Base-by-base conservation (phyloP, 2,888 invertebrate genomes). In the Leucophora obtusa region DNA sequence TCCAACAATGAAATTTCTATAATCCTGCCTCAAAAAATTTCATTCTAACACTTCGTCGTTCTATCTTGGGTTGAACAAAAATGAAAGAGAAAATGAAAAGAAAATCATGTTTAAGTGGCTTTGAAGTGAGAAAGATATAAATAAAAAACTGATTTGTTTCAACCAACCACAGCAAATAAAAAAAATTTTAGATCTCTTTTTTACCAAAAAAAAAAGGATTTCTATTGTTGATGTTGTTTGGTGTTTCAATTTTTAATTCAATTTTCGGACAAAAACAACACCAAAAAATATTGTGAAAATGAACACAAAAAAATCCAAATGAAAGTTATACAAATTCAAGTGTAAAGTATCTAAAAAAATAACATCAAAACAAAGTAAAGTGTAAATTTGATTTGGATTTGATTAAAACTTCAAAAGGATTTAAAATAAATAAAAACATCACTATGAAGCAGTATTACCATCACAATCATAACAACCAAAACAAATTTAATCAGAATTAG, bases 361-460 rank as follows among this genome's bases (percentile, higher is more conserved):
- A 75, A 59, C 71, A 74, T 69, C 51, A 65, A 69, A 73, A 81
- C 72, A 68, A 75, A 83, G 81, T 81, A 68, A 75, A 83, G 81
- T 81, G 82, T 73, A 82, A 80, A 82, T 83, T 82, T 83, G 82
- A 80, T 82, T 83, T 80, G 80, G 75, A 73, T 83, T 83, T 83
- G 82, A 83, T 83, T 78, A 80, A 73, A 82, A 73, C 73, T 72
- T 82, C 79, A 79, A 82, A 82, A 56, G 73, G 65, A 62, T 76
- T 69, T 69, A 33, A 70, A 77, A 81, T 70, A 66, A 65, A 81
- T 63, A 71, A 69, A 33, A 51, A 68, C 50, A 35, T 53, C 66
- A 72, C 58, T 53, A 68, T 47, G 17, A 54, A 17, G 9, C 33
- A 50, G 7, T 7, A 28, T 3, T 7, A 28, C 6, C 28, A 28